Base-by-base conservation (phyloP, 2,113 vertebrate species). In the Ardeotis arabs region DNA sequence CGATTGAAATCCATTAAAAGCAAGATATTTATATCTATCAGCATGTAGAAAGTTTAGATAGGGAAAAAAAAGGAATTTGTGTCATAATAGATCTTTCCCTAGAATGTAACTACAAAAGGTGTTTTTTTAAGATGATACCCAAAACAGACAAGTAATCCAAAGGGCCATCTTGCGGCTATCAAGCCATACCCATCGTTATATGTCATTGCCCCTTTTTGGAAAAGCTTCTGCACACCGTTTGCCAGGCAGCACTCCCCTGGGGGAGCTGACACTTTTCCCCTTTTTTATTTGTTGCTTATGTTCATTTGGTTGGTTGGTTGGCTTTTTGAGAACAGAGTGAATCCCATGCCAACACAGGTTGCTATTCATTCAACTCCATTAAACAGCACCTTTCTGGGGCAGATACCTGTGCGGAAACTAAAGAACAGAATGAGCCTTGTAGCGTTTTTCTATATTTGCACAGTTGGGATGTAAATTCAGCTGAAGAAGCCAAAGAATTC, bases 161-260 rank as follows among this genome's bases (percentile, higher is more conserved):
- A 58, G 44, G 52, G 31, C 11, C 14, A 12, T 12, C 33, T 29
- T 12, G 7, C 14, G 53, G n/a, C 62, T 58, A 35, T 24, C 13
- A 22, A 31, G 55, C 24, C 9, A 0, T 37, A 55, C 27, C n/a
- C 35, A 12, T 6, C 1, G 0, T 1, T 20, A 12, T 18, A 56
- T 33, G 69, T 2, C 1, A 4, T 24, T 33, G 37, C 3, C 21
- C 18, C 31, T 37, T 12, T 52, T 21, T 58, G 39, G 64, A n/a
- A 5, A n/a, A 69, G 24, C 14, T 64, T 24, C 39, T 52, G 33
- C 49, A 33, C 6, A 33, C 35, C 2, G 1, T 77, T 59, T 49
- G 14, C 31, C 3, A 7, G 63, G 53, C 55, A 92, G 29, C 3
- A 1, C 6, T 45, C 18, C 31, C 45, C 63, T 37, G 23, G 13